phyloP scores from a whole-genome alignment of 2,888 invertebrate genomes.

The Ormyrus thymus region DNA sequence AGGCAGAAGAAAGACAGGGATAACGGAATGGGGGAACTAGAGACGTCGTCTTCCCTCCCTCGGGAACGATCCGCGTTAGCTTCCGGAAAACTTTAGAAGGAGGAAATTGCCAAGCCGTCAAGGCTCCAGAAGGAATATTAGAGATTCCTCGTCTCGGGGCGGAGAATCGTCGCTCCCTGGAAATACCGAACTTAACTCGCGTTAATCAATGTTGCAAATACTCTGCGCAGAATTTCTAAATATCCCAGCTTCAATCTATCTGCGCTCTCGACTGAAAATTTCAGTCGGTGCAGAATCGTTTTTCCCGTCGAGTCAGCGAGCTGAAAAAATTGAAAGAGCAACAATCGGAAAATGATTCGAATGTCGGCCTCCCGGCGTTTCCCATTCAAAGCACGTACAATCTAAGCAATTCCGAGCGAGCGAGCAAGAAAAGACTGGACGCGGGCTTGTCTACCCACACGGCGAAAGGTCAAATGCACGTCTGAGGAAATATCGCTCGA shows the following conservation, averaged over 20 bases:
- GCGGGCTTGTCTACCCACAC: neutral
- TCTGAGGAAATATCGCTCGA: slow-evolving; percentile 54
- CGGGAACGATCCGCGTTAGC: slow-evolving; percentile 60
- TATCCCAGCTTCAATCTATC: neutral
- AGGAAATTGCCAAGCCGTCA: slow-evolving; percentile 65
- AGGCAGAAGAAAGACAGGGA: slow-evolving; percentile 27
- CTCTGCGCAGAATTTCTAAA: too few species aligned
- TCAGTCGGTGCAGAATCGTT: too few species aligned
- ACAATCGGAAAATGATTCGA: too few species aligned
- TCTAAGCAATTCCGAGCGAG: neutral
- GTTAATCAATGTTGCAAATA: slow-evolving; percentile 23
- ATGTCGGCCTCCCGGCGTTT: too few species aligned
- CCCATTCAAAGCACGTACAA: too few species aligned
- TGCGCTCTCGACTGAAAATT: neutral
- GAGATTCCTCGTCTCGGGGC: slow-evolving; percentile 59
- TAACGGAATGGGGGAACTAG: slow-evolving; percentile 32
- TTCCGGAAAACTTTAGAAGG: slow-evolving; percentile 61
- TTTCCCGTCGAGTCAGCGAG: too few species aligned
- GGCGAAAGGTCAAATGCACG: slow-evolving; percentile 46
- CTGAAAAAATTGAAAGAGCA: too few species aligned
- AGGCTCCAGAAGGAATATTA: slow-evolving; percentile 61
- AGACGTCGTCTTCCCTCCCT: slow-evolving; percentile 54
- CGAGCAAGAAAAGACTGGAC: neutral
- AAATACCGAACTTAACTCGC: slow-evolving; percentile 33
- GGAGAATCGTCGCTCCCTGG: slow-evolving; percentile 32